Percentiles rank a stretch among this genome's conserved stretches.
These are phyloP conservation scores for Bucco capensis DNA, from an alignment of 2,113 vertebrate species.

Conservation along the genomic window DNA sequence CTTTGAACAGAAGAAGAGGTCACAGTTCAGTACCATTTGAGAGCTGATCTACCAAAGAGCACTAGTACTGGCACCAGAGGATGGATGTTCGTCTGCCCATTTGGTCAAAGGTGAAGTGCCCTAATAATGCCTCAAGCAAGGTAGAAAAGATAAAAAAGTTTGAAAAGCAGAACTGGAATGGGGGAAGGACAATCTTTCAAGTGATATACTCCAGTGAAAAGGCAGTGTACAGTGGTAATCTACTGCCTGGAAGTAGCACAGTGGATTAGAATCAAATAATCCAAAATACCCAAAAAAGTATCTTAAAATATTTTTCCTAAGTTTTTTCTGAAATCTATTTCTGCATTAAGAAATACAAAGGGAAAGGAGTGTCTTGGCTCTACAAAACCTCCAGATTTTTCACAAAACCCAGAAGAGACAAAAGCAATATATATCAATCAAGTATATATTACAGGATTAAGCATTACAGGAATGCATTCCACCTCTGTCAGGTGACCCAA, in stretches of 20 bases:
- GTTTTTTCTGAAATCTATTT: not conserved
- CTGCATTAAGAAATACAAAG: not conserved
- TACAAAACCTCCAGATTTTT: not conserved
- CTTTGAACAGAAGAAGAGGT: constrained; percentile 68
- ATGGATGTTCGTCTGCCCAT: constrained; percentile 51
- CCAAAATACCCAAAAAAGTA: not conserved
- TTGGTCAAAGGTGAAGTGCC: constrained; percentile 68
- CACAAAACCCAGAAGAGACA: not conserved
- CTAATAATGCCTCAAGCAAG: constrained; percentile 68
- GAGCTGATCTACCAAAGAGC: constrained; percentile 54
- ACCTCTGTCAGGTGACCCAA: not conserved
- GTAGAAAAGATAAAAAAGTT: constrained; percentile 57
- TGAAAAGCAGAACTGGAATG: not conserved
- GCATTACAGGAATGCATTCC: not conserved
- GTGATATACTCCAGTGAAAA: constrained; percentile 16
- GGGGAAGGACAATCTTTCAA: constrained; percentile 23
- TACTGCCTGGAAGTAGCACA: not conserved
- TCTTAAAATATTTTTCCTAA: not conserved
- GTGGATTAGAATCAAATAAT: not conserved
- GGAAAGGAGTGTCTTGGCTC: not conserved
- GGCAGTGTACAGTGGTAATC: not conserved
- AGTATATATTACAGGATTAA: not conserved
- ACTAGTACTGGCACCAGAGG: constrained; percentile 53
- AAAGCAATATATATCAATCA: too few relatives aligned
- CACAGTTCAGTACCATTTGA: constrained; percentile 65